These are phyloP conservation scores for Cardinalis cardinalis DNA, from an alignment of 2,113 vertebrate genomes.

Conservation along the genomic window DNA sequence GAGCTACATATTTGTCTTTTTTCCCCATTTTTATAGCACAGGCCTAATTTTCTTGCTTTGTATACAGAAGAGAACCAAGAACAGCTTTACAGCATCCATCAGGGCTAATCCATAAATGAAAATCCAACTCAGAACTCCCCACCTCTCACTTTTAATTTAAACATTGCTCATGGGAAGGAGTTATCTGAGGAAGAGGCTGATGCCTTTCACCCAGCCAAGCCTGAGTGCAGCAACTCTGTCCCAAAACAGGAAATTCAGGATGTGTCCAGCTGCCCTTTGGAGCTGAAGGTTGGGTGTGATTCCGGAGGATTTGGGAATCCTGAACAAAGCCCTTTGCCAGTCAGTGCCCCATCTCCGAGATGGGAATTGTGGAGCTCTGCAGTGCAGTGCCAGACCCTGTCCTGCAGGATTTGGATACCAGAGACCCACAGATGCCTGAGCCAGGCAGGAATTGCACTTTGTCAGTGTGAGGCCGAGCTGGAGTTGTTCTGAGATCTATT, in stretches of 20 bases:
- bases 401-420: neutral
- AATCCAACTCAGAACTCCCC: neutral
- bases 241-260: neutral
- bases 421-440: neutral
- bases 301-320: neutral
- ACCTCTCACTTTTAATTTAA: neutral
- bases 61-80: neutral
- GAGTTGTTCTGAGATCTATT: neutral
- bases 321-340: neutral
- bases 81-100: neutral
- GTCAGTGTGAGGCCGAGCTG: neutral
- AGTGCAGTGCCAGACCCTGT: neutral
- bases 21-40: neutral
- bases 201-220: neutral
- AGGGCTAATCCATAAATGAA: neutral
- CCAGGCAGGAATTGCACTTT: neutral
- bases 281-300: neutral
- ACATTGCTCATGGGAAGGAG: neutral
- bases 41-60: neutral
- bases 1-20: neutral
- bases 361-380: neutral
- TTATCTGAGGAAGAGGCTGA: neutral
- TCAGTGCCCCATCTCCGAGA: fast-evolving
- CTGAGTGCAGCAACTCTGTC: fast-evolving
- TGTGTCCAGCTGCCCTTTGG: neutral